Conservation (phyloP, 2,113 vertebrate genomes). For the Vimba vimba region DNA sequence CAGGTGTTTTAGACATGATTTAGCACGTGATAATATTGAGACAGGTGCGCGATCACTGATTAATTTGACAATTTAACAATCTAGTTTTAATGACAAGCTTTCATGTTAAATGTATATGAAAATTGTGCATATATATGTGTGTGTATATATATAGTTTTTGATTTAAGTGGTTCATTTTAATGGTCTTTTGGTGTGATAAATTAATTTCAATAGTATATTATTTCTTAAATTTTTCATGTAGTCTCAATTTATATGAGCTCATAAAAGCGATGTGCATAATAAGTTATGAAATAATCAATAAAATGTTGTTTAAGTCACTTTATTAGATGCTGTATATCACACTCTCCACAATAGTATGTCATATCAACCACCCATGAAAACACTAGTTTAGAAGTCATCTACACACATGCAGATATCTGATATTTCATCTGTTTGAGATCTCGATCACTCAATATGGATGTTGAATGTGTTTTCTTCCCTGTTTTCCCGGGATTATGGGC, state of each 20-base stretch:
- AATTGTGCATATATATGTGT: no score
- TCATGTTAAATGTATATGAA: no score
- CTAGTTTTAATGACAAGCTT: no score
- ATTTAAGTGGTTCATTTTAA: neutral
- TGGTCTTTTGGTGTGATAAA: neutral
- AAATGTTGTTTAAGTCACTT: neutral
- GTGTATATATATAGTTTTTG: no score
- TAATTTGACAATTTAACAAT: no score
- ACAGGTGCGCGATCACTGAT: neutral
- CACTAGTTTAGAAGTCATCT: no score
- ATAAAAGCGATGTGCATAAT: neutral
- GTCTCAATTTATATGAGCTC: neutral
- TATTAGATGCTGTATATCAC: no score
- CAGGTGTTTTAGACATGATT: neutral
- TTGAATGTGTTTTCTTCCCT: neutral
- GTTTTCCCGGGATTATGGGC: neutral
- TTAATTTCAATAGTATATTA: neutral
- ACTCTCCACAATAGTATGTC: no score
- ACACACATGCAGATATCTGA: neutral
- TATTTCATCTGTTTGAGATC: neutral
- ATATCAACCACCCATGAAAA: no score
- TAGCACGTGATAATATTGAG: neutral
- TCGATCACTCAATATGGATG: neutral
- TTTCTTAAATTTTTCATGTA: neutral
- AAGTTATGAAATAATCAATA: neutral